phyloP scores from a whole-genome alignment of 2,888 invertebrate species.

The Agonopterix alstromeriana region DNA sequence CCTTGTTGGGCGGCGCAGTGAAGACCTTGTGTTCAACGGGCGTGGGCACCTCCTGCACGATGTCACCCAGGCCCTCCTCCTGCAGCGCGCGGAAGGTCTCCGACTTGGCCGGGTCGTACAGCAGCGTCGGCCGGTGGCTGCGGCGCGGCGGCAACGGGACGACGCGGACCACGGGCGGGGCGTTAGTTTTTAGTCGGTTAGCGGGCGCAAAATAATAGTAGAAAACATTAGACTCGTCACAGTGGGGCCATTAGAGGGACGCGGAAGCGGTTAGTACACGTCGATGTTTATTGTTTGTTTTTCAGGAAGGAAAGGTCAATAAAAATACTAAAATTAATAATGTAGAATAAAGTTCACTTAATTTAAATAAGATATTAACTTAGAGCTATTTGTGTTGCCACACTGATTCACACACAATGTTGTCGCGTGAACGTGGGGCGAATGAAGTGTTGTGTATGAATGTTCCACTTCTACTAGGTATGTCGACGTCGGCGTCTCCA shows the following conservation, averaged over 20 bases:
- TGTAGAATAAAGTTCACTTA: slow-evolving; percentile 66
- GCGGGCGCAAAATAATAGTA: slow-evolving; percentile 64
- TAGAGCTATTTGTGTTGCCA: slow-evolving; percentile 22
- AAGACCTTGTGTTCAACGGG: slow-evolving; percentile 87
- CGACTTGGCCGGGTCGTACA: slow-evolving; percentile 92
- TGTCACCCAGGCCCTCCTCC: slow-evolving; percentile 82
- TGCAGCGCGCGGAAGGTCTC: slow-evolving; percentile 92
- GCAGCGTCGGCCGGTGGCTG: slow-evolving; percentile 82
- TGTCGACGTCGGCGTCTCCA: slow-evolving; percentile 46
- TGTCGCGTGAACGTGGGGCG: slow-evolving; percentile 42
- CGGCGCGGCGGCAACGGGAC: slow-evolving; percentile 16
- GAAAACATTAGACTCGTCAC: slow-evolving; percentile 53
- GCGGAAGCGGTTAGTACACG: slow-evolving; percentile 54
- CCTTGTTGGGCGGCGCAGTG: slow-evolving; percentile 80
- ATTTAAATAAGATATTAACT: slow-evolving; percentile 24
- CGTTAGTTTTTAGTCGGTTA: slow-evolving; percentile 73
- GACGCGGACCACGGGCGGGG: slow-evolving; percentile 20
- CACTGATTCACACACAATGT: slow-evolving; percentile 37
- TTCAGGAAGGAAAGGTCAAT: slow-evolving; percentile 90
- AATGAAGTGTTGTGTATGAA: slow-evolving; percentile 23
- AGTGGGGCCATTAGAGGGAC: slow-evolving; percentile 28
- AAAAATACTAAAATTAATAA: slow-evolving; percentile 84
- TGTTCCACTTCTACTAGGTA: slow-evolving; percentile 30
- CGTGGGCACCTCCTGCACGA: slow-evolving; percentile 81
- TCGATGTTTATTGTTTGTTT: slow-evolving; percentile 67